phyloP scores from a whole-genome alignment of 2,888 invertebrate species.

The Entomobrya multifasciata region DNA sequence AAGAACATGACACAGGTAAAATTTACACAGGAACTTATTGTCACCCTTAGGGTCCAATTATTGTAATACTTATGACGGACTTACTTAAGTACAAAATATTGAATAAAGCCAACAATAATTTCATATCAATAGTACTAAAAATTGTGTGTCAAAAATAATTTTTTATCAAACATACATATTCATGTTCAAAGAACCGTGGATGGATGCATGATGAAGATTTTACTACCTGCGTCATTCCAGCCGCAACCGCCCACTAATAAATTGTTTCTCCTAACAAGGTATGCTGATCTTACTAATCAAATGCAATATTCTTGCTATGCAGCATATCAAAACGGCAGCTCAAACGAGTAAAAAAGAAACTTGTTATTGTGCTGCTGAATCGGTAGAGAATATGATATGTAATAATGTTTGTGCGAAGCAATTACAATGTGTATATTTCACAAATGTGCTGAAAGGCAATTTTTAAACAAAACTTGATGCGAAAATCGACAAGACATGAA shows the following conservation, averaged over 20 bases:
- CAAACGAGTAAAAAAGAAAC: conserved; percentile 11
- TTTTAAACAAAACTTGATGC: conserved; percentile 15
- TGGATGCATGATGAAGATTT: neutral
- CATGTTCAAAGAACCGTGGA: too few species aligned
- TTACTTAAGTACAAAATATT: neutral
- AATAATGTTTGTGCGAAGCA: conserved; percentile 30
- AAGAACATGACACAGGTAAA: too few species aligned
- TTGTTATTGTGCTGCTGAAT: conserved; percentile 38
- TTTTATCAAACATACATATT: neutral
- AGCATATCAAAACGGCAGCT: conserved; percentile 10
- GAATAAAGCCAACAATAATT: too few species aligned
- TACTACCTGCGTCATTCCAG: neutral
- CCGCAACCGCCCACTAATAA: neutral
- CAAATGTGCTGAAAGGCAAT: conserved; percentile 44
- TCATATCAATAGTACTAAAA: too few species aligned
- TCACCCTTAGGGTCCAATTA: neutral
- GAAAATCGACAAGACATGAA: conserved; percentile 9
- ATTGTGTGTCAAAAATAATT: too few species aligned
- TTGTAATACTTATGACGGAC: neutral
- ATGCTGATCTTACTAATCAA: conserved; percentile 13
- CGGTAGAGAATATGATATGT: conserved; percentile 11
- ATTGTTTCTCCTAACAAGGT: conserved; percentile 29
- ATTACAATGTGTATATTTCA: conserved; percentile 57
- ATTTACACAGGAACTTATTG: conserved; percentile 1
- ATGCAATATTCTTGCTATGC: conserved; percentile 5